Conservation (phyloP, 2,888 invertebrate genomes). For the Plagodis pulveraria region DNA sequence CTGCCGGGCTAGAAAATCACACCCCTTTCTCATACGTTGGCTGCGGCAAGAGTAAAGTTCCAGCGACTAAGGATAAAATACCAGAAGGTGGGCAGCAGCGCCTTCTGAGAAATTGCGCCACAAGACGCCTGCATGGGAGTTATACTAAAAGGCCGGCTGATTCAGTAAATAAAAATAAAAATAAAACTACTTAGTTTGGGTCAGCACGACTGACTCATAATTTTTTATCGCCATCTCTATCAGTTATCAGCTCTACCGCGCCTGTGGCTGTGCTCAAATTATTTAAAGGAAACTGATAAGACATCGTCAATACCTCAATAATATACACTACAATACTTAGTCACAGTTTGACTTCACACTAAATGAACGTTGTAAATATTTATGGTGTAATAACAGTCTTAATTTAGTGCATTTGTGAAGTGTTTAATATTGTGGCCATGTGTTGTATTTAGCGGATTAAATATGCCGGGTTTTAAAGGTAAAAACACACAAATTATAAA, state of each 20-base stretch:
- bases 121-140: too few species aligned
- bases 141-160: too few species aligned
- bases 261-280: neutral
- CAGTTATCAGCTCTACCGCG: conserved; percentile 2
- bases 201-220: too few species aligned
- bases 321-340: conserved; percentile 10
- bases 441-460: conserved; percentile 5
- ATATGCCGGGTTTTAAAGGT: conserved; percentile 18
- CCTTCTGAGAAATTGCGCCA: too few species aligned
- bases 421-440: neutral
- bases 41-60: too few species aligned
- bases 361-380: conserved; percentile 1
- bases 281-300: conserved; percentile 27
- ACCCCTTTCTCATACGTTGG: too few species aligned
- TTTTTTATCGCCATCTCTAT: conserved; percentile 2
- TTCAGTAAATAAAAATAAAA: too few species aligned
- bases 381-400: neutral
- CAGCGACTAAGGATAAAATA: too few species aligned
- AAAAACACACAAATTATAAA: too few species aligned
- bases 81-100: too few species aligned
- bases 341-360: conserved; percentile 1
- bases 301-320: conserved; percentile 15
- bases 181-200: too few species aligned
- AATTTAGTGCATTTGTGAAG: neutral
- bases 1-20: too few species aligned